These are phyloP conservation scores for Exocentrus adspersus DNA, from an alignment of 2,888 invertebrate genomes.

Conservation along the genomic window DNA sequence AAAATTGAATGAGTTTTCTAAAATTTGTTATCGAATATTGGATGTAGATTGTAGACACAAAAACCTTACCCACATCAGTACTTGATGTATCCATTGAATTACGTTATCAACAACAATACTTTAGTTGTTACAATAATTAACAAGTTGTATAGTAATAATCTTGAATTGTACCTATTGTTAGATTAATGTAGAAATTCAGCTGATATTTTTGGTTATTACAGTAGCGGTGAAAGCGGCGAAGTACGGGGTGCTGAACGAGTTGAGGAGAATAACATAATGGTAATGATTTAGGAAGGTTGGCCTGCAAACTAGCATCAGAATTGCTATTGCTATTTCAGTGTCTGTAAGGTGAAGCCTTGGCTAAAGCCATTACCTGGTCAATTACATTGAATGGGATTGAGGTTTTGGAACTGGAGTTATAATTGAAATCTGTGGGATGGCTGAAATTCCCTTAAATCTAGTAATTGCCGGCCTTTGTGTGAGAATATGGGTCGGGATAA, in stretches of 20 bases:
- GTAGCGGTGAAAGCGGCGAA: conserved; percentile 9
- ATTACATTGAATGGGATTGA: conserved; percentile 64
- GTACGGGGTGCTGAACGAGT: conserved; percentile 34
- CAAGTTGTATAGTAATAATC: too few relatives aligned
- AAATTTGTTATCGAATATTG: too few relatives aligned
- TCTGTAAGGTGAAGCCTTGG: conserved; percentile 62
- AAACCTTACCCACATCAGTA: too few relatives aligned
- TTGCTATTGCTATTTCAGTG: conserved; percentile 55
- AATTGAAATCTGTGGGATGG: conserved; percentile 64
- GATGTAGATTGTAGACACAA: too few relatives aligned
- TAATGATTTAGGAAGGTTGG: conserved; percentile 57
- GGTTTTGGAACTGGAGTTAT: conserved; percentile 63
- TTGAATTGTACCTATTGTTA: too few relatives aligned
- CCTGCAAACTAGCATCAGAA: conserved; percentile 55
- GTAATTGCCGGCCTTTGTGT: conserved; percentile 61
- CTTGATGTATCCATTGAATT: too few relatives aligned
- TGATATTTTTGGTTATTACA: too few relatives aligned
- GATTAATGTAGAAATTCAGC: too few relatives aligned
- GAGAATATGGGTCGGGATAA: conserved; percentile 43
- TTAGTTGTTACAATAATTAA: too few relatives aligned
- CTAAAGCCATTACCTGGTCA: conserved; percentile 64
- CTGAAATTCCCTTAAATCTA: conserved; percentile 63
- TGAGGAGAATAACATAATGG: conserved; percentile 51
- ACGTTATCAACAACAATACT: too few relatives aligned
- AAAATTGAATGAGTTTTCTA: too few relatives aligned